Evolutionary conservation across 2,113 vertebrate genomes (phyloP).

Genomic region (Haemorhous mexicanus): DNA sequence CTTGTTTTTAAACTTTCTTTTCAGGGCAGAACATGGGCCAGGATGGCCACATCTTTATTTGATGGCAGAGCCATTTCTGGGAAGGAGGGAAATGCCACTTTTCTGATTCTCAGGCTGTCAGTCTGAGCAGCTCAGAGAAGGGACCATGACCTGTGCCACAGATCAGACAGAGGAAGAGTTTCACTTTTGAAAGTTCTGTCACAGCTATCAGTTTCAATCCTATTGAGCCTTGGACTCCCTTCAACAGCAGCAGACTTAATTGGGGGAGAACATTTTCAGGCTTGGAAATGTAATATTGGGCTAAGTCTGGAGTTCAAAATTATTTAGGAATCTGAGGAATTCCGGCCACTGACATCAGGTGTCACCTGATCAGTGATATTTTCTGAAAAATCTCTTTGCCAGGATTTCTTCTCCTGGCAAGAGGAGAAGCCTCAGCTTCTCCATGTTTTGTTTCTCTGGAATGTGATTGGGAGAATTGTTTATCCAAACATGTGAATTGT

Average conservation of each 20-base stretch:
- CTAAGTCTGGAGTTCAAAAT: not conserved
- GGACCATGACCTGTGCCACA: not conserved
- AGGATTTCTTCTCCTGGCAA: too few relatives aligned
- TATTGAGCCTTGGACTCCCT: not conserved
- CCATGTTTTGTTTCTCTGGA: too few relatives aligned
- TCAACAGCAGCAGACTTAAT: not conserved
- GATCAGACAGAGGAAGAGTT: not conserved
- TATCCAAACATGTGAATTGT: too few relatives aligned
- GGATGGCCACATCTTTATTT: not conserved
- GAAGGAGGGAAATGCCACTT: not conserved
- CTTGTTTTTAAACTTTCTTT: not conserved
- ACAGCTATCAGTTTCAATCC: not conserved
- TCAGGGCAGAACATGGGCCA: not conserved
- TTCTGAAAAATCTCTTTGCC: too few relatives aligned
- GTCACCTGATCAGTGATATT: not conserved
- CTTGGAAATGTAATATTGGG: not conserved
- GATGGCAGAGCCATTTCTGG: not conserved
- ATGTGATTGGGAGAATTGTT: too few relatives aligned
- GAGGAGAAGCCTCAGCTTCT: too few relatives aligned
- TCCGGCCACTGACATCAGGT: not conserved
- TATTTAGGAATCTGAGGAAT: not conserved
- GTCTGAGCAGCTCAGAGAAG: not conserved
- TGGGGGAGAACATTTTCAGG: not conserved
- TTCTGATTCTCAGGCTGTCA: not conserved
- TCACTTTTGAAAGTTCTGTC: not conserved